Percentiles rank a stretch among this genome's conserved stretches.
phyloP scores from a whole-genome alignment of 1,140 invertebrate genomes.

The Brevipalpus yothersi region DNA sequence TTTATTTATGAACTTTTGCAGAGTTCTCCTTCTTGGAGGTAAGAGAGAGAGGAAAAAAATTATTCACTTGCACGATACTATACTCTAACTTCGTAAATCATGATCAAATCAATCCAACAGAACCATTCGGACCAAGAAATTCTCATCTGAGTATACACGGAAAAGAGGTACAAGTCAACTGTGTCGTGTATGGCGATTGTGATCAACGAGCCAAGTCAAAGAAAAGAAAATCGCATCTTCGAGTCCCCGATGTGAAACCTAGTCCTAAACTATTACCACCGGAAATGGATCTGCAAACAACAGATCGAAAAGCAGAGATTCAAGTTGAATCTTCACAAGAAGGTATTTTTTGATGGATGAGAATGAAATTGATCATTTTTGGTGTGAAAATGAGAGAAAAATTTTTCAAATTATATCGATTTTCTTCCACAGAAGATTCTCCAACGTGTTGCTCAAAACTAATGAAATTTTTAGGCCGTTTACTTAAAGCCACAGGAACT shows the following conservation, averaged over 20 bases:
- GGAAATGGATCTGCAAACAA: too few relatives aligned
- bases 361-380: too few relatives aligned
- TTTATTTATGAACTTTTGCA: conserved; percentile 38
- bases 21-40: conserved; percentile 46
- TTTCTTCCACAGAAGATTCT: too few relatives aligned
- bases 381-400: too few relatives aligned
- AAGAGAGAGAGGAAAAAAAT: conserved; percentile 3
- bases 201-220: neutral
- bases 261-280: too few relatives aligned
- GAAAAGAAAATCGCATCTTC: too few relatives aligned
- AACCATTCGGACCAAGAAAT: neutral
- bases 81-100: neutral
- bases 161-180: conserved; percentile 10
- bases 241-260: too few relatives aligned
- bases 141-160: conserved; percentile 8
- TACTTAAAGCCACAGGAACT: neutral
- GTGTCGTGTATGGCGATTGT: neutral
- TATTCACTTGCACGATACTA: neutral
- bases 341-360: too few relatives aligned
- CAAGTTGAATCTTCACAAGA: too few relatives aligned
- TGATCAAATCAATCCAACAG: neutral
- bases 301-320: too few relatives aligned
- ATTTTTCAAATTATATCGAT: too few relatives aligned
- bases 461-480: neutral
- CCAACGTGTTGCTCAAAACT: too few relatives aligned